These are phyloP conservation scores for Chelonia mydas DNA, from an alignment of 2,797 vertebrate species.

Conservation along the genomic window DNA sequence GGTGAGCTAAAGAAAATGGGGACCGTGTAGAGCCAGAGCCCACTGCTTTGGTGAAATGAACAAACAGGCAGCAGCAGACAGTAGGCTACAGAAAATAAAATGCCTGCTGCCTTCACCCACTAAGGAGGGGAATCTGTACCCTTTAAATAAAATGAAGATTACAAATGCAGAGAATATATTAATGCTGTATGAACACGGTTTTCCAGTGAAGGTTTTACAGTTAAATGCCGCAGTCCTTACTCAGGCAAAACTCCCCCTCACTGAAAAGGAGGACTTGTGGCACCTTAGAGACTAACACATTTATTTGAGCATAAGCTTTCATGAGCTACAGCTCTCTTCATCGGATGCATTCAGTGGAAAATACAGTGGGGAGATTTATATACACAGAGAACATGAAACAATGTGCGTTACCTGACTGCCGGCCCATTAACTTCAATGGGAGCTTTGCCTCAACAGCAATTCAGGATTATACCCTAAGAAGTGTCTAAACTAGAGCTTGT, in stretches of 20 bases:
- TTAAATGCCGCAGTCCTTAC: slow-evolving; percentile 76
- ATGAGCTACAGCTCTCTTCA: too few relatives aligned
- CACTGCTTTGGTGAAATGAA: neutral
- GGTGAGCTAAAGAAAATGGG: neutral
- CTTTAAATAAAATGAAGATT: slow-evolving; percentile 23
- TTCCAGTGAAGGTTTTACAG: slow-evolving; percentile 69
- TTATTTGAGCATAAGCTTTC: too few relatives aligned
- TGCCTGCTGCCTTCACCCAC: slow-evolving; percentile 40
- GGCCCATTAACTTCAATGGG: slow-evolving; percentile 70
- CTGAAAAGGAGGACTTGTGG: too few relatives aligned
- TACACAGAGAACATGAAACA: too few relatives aligned
- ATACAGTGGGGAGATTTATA: too few relatives aligned
- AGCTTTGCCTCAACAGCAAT: slow-evolving; percentile 75
- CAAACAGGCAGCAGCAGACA: neutral
- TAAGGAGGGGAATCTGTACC: neutral
- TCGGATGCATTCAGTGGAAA: too few relatives aligned
- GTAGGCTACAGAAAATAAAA: slow-evolving; percentile 18
- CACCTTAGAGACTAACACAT: too few relatives aligned
- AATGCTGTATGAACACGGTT: slow-evolving; percentile 68
- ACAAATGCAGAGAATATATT: slow-evolving; percentile 31
- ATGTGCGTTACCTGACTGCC: too few relatives aligned
- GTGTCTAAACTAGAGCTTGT: slow-evolving; percentile 73
- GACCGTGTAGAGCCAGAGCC: neutral
- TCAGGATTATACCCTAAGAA: slow-evolving; percentile 68
- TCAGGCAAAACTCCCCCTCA: slow-evolving; percentile 74